Percentiles rank a stretch among this genome's conserved stretches.
Evolutionary conservation across 1,140 invertebrate genomes (phyloP).

Genomic region (Aphidius ervi): DNA sequence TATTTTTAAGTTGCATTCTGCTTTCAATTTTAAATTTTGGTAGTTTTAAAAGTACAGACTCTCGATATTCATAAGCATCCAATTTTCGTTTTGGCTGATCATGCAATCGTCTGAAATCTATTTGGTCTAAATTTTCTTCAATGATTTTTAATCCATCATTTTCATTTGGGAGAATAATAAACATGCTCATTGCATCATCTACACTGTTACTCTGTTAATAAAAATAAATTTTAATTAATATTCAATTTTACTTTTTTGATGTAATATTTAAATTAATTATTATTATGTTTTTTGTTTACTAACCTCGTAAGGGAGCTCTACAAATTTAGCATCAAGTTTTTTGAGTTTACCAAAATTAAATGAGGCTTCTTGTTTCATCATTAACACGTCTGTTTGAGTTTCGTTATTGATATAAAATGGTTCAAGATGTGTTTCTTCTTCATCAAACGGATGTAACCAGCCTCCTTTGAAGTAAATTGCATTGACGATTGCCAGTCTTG

Average conservation of each 20-base stretch:
- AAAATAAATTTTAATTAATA: neutral
- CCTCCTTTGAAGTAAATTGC: conserved; percentile 76
- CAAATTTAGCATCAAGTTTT: conserved; percentile 39
- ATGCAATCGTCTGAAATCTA: conserved; percentile 45
- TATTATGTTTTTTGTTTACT: conserved; percentile 6
- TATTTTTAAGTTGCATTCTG: conserved; percentile 52
- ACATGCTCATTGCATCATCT: conserved; percentile 58
- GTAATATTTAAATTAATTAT: neutral
- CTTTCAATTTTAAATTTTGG: conserved; percentile 72
- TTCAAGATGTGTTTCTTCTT: conserved; percentile 39
- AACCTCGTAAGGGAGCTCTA: conserved; percentile 42
- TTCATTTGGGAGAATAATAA: conserved; percentile 52
- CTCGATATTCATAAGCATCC: conserved; percentile 37
- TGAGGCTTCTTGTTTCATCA: conserved; percentile 48
- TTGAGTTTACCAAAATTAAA: conserved; percentile 44
- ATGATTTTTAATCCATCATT: conserved; percentile 45
- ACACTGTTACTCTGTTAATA: conserved; percentile 37
- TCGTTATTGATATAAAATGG: conserved; percentile 45
- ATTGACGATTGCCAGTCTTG: conserved; percentile 70
- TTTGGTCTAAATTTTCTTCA: conserved; percentile 45
- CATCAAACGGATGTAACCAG: conserved; percentile 49
- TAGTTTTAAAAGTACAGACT: conserved; percentile 54
- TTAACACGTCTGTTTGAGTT: conserved; percentile 43
- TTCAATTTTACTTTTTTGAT: conserved; percentile 31
- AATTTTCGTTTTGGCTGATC: conserved; percentile 27